Evolutionary conservation across 2,888 invertebrate species (phyloP), one percentile per base, ranked within the genome.

Genomic region (Polietes domitor): DNA sequence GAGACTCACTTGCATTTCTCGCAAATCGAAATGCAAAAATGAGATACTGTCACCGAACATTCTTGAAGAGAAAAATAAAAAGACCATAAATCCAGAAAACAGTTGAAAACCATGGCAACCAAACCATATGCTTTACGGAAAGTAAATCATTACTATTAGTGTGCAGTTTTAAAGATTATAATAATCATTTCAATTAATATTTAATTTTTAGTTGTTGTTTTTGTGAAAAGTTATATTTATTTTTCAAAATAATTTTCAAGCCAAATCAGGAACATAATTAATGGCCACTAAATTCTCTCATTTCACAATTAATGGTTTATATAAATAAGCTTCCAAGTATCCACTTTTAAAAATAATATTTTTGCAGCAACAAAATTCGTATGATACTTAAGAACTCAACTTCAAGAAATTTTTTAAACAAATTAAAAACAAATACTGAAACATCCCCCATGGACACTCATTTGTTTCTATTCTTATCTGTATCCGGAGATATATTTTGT

Each of bases 1-100:
- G 26, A 55, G 24, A 74, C 79, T 79, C 79, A 79, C 79, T 79
- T 79, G 79, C 79, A 68, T 79, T 79, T 79, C 74, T 19, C 10
- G 17, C 5, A 4, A 7, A 74, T n/a, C 21, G 79, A 79, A 79
- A 79, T 79, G 74, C 79, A 79, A 79, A 78, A 41, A 26, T 79
- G 78, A 79, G 78, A 65, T 65, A 65, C 26, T 72, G 0, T 72
- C 41, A 72, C 58, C 9, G 12, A 15, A 47, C 15, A n/a, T n/a
- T 47, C n/a, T 10, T 41, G 12, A 41, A 41, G 12, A 47, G 12
- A 1, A 41, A 12, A 41, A 41, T 10, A 41, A 41, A 41, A 41
- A 41, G 15, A 4, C 12, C 47, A n/a, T 32, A 47, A 47, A 47
- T 47, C 47, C n/a, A n/a, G n/a, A n/a, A n/a, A 47, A 47, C 6